Conservation (phyloP, 2,888 invertebrate species). For the Tuta absoluta region DNA sequence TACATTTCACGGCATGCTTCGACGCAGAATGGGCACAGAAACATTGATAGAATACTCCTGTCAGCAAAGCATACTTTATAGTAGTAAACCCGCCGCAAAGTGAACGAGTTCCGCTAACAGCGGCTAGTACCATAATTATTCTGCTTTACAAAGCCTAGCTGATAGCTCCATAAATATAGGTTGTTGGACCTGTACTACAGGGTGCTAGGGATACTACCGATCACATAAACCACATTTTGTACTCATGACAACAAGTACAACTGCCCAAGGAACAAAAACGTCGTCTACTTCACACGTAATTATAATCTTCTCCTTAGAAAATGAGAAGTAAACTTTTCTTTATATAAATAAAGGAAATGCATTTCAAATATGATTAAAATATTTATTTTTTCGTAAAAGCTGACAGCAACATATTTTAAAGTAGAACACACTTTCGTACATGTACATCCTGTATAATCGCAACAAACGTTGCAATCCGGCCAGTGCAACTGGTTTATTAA, state of each 20-base stretch:
- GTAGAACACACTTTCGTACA: no score
- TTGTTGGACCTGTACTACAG: neutral
- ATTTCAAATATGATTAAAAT: no score
- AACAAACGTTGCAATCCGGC: constrained; percentile 47
- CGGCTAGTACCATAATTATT: constrained; percentile 27
- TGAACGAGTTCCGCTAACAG: constrained; percentile 26
- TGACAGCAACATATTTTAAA: no score
- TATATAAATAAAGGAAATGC: no score
- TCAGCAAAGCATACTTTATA: constrained; percentile 21
- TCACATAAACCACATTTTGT: no score
- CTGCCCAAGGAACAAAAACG: no score
- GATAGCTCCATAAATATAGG: constrained; percentile 30
- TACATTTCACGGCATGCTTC: constrained; percentile 1
- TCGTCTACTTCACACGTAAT: no score
- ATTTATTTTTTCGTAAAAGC: no score
- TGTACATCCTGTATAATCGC: constrained; percentile 21
- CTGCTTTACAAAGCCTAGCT: constrained; percentile 25
- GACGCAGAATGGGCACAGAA: constrained; percentile 7
- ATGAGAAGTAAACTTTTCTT: no score
- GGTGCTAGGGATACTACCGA: no score
- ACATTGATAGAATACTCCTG: constrained; percentile 21
- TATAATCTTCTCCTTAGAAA: no score
- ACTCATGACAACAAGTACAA: no score
- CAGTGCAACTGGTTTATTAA: constrained; percentile 50
- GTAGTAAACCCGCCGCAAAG: constrained; percentile 1